Evolutionary conservation across 1,140 invertebrate genomes (phyloP), one percentile per base, ranked within the genome.

Genomic region (Daktulosphaira vitifoliae): DNA sequence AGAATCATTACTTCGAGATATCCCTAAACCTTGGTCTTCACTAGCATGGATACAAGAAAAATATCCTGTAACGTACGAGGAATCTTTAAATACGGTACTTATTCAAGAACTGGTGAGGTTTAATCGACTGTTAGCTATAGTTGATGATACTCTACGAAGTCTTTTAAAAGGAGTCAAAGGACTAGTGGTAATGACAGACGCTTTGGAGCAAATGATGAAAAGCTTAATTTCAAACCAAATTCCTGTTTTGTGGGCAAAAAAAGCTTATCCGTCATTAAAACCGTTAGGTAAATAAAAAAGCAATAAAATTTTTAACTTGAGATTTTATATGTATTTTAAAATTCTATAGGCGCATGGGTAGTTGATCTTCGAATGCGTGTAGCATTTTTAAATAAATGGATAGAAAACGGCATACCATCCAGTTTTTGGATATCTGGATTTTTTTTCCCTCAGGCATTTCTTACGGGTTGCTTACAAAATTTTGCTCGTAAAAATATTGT

Each of bases 351-450:
- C 26, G 76, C 82, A 11, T 89, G 82, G 83, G 79, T 83, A 5
- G 73, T 75, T 20, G 82, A 85, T 70, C 71, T 84, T 16, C 77
- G 77, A 11, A 75, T 76, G 7, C 76, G 42, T 7, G 42, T 46
- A 8, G 15, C 15, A 18, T 46, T 46, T 18, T 71, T 69, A 23
- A 71, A 92, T 82, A 79, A 82, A 69, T 96, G 93, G 93, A 89
- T 84, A 69, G 81, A 87, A 11, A 71, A 86, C 67, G 92, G 91
- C 6, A 83, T 89, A n/a, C 90, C 93, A 1, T 66, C 76, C 2
- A 83, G 86, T 8, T 96, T 88, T 75, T 97, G 93, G 93, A 76
- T 98, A 37, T 91, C 92, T 0, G 93, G 92, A 23, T 96, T 98
- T 75, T 97, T 87, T 74, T 96, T 96, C 73, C 93, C 92, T 0